A percentile compares a stretch with the other conserved stretches of the same genome.
Evolutionary conservation across 1,140 invertebrate genomes (phyloP).

Genomic region (Aphelenchoides fujianensis): DNA sequence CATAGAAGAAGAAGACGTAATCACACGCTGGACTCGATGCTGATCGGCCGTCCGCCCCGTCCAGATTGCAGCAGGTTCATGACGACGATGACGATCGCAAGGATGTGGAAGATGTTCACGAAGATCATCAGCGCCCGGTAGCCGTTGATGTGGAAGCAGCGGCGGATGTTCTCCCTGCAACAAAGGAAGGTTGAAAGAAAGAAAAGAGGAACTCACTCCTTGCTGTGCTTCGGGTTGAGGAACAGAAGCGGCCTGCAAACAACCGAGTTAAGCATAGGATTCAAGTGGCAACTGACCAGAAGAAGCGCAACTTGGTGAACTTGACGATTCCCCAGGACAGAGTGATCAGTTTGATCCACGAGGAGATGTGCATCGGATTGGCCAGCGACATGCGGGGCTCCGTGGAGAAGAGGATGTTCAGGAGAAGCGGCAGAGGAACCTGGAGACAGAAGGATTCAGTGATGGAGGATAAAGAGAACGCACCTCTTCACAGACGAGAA

Average conservation of each 20-base stretch:
- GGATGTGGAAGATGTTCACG: conserved; percentile 58
- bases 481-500: conserved; percentile 57
- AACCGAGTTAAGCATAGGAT: too few relatives aligned
- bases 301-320: conserved; percentile 61
- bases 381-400: conserved; percentile 58
- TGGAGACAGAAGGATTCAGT: conserved; percentile 19
- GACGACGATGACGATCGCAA: conserved; percentile 61
- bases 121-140: conserved; percentile 58
- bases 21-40: not conserved
- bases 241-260: conserved; percentile 55
- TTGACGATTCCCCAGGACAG: conserved; percentile 60
- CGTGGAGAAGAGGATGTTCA: conserved; percentile 58
- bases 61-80: conserved; percentile 53
- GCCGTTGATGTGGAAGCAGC: conserved; percentile 56
- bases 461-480: conserved; percentile 11
- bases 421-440: conserved; percentile 53
- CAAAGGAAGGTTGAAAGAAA: not conserved
- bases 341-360: conserved; percentile 59
- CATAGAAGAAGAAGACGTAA: too few relatives aligned
- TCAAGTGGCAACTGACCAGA: too few relatives aligned
- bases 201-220: conserved; percentile 26
- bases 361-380: conserved; percentile 46
- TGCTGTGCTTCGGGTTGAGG: conserved; percentile 58
- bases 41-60: conserved; percentile 52
- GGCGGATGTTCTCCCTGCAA: conserved; percentile 59